phyloP scores from a whole-genome alignment of 2,888 invertebrate species.

The Noctua janthe region DNA sequence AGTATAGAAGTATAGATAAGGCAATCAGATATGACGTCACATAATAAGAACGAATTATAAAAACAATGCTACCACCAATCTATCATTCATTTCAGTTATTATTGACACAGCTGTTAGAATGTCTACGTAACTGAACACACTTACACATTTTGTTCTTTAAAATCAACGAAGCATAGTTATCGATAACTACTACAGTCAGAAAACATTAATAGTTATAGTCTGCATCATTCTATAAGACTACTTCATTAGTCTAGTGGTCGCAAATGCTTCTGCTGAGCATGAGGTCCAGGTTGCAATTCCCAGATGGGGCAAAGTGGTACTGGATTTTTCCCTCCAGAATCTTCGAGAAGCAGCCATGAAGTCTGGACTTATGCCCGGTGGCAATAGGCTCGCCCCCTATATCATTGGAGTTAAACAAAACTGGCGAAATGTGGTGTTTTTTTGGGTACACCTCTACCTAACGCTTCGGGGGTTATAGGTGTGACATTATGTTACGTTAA shows the following conservation, averaged over 20 bases:
- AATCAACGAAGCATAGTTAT: conserved; percentile 4
- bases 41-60: conserved; percentile 23
- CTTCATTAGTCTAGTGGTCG: background rate
- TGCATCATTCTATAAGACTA: background rate
- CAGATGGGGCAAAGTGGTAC: background rate
- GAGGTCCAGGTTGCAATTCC: background rate
- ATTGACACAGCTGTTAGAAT: conserved; percentile 34
- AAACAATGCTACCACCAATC: conserved; percentile 25
- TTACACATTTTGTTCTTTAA: conserved; percentile 11
- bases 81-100: conserved; percentile 22
- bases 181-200: background rate
- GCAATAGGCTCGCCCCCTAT: too few species aligned
- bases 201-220: background rate
- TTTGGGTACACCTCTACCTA: too few species aligned
- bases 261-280: too few species aligned
- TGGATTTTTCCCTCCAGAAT: background rate
- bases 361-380: too few species aligned
- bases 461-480: too few species aligned
- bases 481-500: too few species aligned
- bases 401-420: too few species aligned
- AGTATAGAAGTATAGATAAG: background rate
- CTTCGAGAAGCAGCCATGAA: too few species aligned
- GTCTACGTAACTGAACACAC: conserved; percentile 10
- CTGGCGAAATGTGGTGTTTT: too few species aligned
- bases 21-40: conserved; percentile 18